phyloP scores from a whole-genome alignment of 2,888 invertebrate genomes.

The Lomographa bimaculata region DNA sequence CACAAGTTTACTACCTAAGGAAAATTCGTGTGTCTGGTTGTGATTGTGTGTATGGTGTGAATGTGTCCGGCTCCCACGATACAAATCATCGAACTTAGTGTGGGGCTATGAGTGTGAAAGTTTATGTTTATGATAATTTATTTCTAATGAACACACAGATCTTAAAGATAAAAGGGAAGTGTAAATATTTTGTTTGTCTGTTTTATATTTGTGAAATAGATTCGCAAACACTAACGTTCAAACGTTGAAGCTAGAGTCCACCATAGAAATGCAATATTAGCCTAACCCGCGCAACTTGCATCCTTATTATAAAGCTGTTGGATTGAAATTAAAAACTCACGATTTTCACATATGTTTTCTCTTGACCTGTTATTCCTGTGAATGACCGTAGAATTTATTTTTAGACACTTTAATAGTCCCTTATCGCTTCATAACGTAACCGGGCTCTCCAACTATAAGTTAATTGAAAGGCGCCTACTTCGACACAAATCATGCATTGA shows the following conservation, averaged over 20 bases:
- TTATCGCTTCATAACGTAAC: constrained; percentile 35
- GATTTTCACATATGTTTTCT: constrained; percentile 29
- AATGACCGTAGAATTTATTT: constrained; percentile 38
- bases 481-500: constrained; percentile 46
- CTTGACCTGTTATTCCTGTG: constrained; percentile 36
- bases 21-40: too few relatives aligned
- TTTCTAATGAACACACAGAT: too few relatives aligned
- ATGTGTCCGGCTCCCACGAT: too few relatives aligned
- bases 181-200: constrained; percentile 1
- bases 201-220: constrained; percentile 14
- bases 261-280: constrained; percentile 5
- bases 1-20: too few relatives aligned
- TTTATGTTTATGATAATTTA: too few relatives aligned
- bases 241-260: constrained; percentile 19
- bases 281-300: constrained; percentile 5
- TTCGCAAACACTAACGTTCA: constrained; percentile 9
- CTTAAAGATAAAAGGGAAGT: too few relatives aligned
- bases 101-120: too few relatives aligned
- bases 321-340: constrained; percentile 4
- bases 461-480: constrained; percentile 38
- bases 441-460: constrained; percentile 29
- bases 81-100: too few relatives aligned
- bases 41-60: too few relatives aligned
- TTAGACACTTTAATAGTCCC: constrained; percentile 36
- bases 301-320: constrained; percentile 9